Evolutionary conservation across 1,140 invertebrate species (phyloP), one percentile per base, ranked within the genome.

Genomic region (Platyscapa corneri): DNA sequence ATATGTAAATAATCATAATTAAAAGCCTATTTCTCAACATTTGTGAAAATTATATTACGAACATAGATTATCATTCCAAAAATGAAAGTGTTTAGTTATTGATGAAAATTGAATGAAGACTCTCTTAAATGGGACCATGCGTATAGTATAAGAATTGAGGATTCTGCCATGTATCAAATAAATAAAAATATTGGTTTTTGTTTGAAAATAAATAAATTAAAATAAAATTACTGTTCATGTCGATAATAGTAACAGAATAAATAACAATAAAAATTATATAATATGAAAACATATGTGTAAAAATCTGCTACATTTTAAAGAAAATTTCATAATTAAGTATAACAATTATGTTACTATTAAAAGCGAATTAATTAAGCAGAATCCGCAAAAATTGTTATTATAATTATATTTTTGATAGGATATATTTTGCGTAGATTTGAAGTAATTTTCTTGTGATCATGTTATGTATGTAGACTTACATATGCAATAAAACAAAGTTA

Each of bases 401-500:
- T 72, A 67, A 34, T 82, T 53, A 67, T 78, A 78, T 82, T 87
- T 37, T 75, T 53, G 75, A 82, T 86, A 84, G 70, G 5, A 34
- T 70, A 74, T 42, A 65, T 78, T 65, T 53, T 77, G 49, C 60
- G n/a, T 65, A 83, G 23, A 83, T 83, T 56, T 53, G 53, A 30
- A 20, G 14, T 14, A 53, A 79, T 85, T 72, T 65, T 34, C 12
- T 37, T 78, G 64, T 49, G 65, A 46, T 72, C 23, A 42, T 79
- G 39, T 65, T 56, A 53, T 5, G 6, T 53, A n/a, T 77, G 46
- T 53, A 12, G 53, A 56, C 27, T 18, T 34, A 42, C 53, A 34
- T 53, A 77, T 20, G 27, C 53, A 32, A 32, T 70, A 70, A 42
- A 74, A 23, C 16, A 42, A 75, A 75, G 18, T 77, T 77, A 12